Evolutionary conservation across 2,888 invertebrate species (phyloP).

Genomic region (Sphaeridia pumilis): DNA sequence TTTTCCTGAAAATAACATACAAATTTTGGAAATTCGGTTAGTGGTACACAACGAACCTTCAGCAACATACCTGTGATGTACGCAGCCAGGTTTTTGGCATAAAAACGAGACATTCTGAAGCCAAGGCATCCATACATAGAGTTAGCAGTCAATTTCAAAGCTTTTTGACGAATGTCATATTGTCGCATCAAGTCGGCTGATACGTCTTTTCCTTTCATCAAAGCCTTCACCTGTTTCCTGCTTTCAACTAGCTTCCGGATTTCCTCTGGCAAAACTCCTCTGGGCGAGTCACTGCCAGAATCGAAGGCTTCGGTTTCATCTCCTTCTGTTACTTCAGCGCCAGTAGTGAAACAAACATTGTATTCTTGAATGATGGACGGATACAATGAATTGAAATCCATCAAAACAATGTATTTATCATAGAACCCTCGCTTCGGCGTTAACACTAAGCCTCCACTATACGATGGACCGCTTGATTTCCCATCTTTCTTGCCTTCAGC

Average conservation of each 20-base stretch:
- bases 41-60: too few relatives aligned
- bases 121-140: constrained; percentile 99
- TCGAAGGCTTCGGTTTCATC: constrained; percentile 35
- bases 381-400: constrained; percentile 99
- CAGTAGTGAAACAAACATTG: constrained; percentile 96
- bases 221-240: constrained; percentile 74
- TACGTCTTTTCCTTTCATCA: constrained; percentile 72
- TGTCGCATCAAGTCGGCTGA: constrained; percentile 66
- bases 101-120: constrained; percentile 86
- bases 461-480: constrained; percentile 51
- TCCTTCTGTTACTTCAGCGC: constrained; percentile 35
- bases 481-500: constrained; percentile 26
- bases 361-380: constrained; percentile 99
- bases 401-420: constrained; percentile 81
- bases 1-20: too few relatives aligned
- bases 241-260: constrained; percentile 91
- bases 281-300: constrained; percentile 5
- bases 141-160: constrained; percentile 94
- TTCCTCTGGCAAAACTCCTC: constrained; percentile 84
- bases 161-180: constrained; percentile 93
- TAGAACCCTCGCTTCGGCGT: constrained; percentile 98
- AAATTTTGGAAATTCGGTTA: too few relatives aligned
- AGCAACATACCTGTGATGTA: constrained; percentile 77
- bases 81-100: constrained; percentile 93
- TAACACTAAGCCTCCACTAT: constrained; percentile 80